Base-by-base conservation (phyloP, 2,888 invertebrate species). In the Tinea pellionella region DNA sequence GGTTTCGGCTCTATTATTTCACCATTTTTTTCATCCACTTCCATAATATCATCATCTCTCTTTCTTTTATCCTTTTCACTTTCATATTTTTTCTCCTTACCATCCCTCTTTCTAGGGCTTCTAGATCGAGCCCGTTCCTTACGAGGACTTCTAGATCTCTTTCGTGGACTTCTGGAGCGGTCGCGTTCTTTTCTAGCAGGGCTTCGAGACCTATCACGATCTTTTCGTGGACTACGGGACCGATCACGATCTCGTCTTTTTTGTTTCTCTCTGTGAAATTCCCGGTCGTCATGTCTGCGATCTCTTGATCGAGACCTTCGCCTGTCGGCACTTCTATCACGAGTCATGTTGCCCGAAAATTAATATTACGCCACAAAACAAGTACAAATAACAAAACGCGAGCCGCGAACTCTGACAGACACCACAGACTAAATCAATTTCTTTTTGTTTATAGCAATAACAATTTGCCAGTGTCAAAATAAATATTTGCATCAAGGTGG, bases 241-340 rank as follows among this genome's bases (percentile, higher is more conserved):
- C 74, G 69, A 0, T 78, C 43, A 12, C 61, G 68, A 24, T 84
- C 83, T 16, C 80, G 74, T 47, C 84, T 78, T 65, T 86, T 86
- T 13, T 63, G 29, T 73, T 83, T 86, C 18, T 87, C 87, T 15
- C 83, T 73, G 63, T 82, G 72, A 8, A 72, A 63, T n/a, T 87
- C 86, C 6, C 85, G 78, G 1, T 87, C 85, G 53, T 86, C 85
- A 63, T 79, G 68, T 12, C 81, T 78, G 62, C 78, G 74, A 60
- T 86, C 86, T 61, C 81, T 72, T 12, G 85, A 84, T 8, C 84
- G 78, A n/a, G 86, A 85, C 53, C 86, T 74, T 16, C 82, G 75
- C 30, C 83, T 74, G 59, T 87, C 87, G 12, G 78, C 77, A 67
- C 78, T 83, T 63, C 83, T 76, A 60, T 86, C 86, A 57, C 86